phyloP scores from a whole-genome alignment of 1,140 invertebrate genomes.

The Eriosoma lanigerum region DNA sequence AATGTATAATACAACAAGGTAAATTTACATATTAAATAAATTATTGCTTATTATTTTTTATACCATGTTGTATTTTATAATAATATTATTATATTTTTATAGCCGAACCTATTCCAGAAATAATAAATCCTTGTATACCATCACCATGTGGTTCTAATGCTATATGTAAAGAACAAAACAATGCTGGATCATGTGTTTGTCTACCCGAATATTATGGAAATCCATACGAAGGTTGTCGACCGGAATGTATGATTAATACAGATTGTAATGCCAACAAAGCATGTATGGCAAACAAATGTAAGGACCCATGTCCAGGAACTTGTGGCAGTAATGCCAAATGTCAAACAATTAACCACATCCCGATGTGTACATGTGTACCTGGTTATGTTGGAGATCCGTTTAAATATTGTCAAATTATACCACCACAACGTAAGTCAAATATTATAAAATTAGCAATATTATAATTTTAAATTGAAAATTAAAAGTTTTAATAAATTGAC shows the following conservation, averaged over 20 bases:
- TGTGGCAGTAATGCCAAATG: slow-evolving; percentile 75
- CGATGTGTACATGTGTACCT: slow-evolving; percentile 66
- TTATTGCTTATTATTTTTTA: slow-evolving; percentile 33
- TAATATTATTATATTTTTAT: too few species aligned
- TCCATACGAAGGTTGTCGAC: slow-evolving; percentile 73
- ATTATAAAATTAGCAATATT: background rate
- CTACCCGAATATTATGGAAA: slow-evolving; percentile 72
- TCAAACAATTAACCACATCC: slow-evolving; percentile 67
- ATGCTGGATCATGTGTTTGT: slow-evolving; percentile 70
- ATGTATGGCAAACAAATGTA: slow-evolving; percentile 77
- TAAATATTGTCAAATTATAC: slow-evolving; percentile 62
- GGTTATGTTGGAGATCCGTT: slow-evolving; percentile 69
- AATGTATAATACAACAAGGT: slow-evolving; percentile 56
- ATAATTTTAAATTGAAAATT: background rate
- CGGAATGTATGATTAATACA: slow-evolving; percentile 74
- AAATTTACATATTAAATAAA: slow-evolving; percentile 14
- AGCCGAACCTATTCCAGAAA: slow-evolving; percentile 56
- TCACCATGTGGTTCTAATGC: slow-evolving; percentile 77
- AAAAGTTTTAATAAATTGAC: background rate
- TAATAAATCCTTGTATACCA: slow-evolving; percentile 69
- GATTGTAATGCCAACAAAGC: slow-evolving; percentile 71
- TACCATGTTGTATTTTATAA: too few species aligned
- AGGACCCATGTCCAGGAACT: slow-evolving; percentile 75
- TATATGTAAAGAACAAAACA: slow-evolving; percentile 68
- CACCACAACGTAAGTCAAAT: slow-evolving; percentile 55